Base-by-base conservation (phyloP, 2,888 invertebrate genomes). In the Onchidella celtica region DNA sequence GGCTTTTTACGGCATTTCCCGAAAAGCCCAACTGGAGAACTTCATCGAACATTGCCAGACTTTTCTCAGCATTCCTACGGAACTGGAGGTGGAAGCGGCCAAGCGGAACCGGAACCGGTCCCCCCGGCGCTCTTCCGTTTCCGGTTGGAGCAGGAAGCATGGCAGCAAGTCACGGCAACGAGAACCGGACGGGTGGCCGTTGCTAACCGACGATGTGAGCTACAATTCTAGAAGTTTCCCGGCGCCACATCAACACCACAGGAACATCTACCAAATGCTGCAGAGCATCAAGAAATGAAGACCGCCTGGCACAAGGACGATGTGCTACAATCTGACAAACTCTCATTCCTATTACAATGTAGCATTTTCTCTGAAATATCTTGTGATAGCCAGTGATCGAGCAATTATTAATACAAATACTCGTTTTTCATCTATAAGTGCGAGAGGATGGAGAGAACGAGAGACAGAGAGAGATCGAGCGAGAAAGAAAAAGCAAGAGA, bases 151-250 rank as follows among this genome's bases (percentile, higher is more conserved):
- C 69, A 14, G 11, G 65, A 27, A 76, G 40, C 34, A 77, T 63
- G 38, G 65, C 68, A 9, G 24, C 38, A 57, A 61, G 17, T 24
- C 24, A n/a, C 68, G 40, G 29, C 6, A 11, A 0, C 3, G 59
- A 2, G 29, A 29, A 3, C 3, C n/a, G 34, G 63, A 70, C 3
- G 24, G 27, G 4, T 55, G 70, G 57, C 72, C 70, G 3, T 57
- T 66, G 4, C 66, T 85, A 14, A 70, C 81, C 76, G 83, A 84
- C 27, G 84, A 83, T 68, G n/a, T n/a, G n/a, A 76, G 74, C 0
- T 72, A 73, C n/a, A 59, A 72, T 0, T 76, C 76, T 57, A 59
- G 47, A 36, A n/a, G n/a, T 2, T 81, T 81, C 59, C 63, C 76
- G 0, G 29, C 6, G 1, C 65, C 75, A 1, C 70, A 76, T 17